Evolutionary conservation across 2,113 vertebrate species (phyloP), one percentile per base, ranked within the genome.

Genomic region (Esox niger): DNA sequence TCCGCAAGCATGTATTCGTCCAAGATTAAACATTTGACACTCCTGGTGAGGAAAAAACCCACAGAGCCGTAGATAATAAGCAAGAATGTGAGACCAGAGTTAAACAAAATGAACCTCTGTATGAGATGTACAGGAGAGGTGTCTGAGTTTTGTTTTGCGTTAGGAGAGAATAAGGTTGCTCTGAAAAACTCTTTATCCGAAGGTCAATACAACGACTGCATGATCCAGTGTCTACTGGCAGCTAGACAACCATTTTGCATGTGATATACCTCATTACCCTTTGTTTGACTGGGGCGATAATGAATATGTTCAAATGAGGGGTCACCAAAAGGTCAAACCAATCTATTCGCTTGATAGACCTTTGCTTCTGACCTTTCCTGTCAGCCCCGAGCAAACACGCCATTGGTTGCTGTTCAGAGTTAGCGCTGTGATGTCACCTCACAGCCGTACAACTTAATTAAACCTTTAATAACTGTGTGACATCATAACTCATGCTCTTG

Each of bases 1-100:
- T 4, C 13, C 47, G 6, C 47, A 20, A 17, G 21, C 47, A 21
- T 4, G 0, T 23, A 52, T 86, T 84, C 80, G 84, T 79, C 71
- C 74, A 63, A 76, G 62, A 59, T 73, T 79, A 81, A 85, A 86
- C 81, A 84, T 81, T 74, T 75, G 31, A 68, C 67, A 79, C 79
- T 71, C 70, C 11, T 61, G 27, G 65, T 29, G 46, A 62, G 47
- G 54, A 31, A 27, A 0, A 52, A 52, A n/a, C n/a, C 2, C 47
- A 52, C 21, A 52, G 1, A 21, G 47, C 47, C 17, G 10, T 21
- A 17, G 8, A n/a, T 72, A 72, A 83, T 86, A 82, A 83, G 30
- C 70, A 31, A 62, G 25, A 47, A 70, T 70, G 58, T 65, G 56
- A 29, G 47, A 21, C 7, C 10, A 2, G 4, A 66, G 63, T 74